Percentiles rank a stretch among this genome's conserved stretches.
These are phyloP conservation scores for Agrotis exclamationis DNA, from an alignment of 2,888 invertebrate genomes.

Conservation along the genomic window DNA sequence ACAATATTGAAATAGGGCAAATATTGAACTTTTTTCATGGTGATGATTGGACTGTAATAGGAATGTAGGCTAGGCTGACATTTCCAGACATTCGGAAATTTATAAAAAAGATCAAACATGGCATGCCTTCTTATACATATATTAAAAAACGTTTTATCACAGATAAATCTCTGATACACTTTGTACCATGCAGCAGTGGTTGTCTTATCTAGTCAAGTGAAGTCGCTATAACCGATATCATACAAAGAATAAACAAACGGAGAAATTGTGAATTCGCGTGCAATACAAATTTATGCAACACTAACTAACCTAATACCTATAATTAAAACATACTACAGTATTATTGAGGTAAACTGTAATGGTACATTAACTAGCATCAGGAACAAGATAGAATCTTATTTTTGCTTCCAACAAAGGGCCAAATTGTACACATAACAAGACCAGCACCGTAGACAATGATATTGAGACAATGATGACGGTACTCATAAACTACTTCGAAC, in stretches of 20 bases:
- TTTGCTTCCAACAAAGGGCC: neutral
- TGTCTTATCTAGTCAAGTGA: constrained; percentile 3
- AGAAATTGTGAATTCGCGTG: constrained; percentile 4
- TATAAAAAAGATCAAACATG: neutral
- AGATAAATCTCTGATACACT: constrained; percentile 24
- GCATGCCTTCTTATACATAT: neutral
- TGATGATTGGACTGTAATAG: neutral
- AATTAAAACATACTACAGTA: neutral
- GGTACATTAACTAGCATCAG: constrained; percentile 4
- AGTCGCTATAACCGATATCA: constrained; percentile 3
- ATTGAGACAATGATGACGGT: neutral
- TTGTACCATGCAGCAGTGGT: constrained; percentile 16
- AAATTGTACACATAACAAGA: neutral
- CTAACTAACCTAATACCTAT: constrained; percentile 20
- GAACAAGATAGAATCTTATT: constrained; percentile 4
- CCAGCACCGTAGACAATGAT: neutral
- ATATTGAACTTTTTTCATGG: neutral
- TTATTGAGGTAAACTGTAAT: constrained; percentile 1
- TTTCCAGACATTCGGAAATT: neutral
- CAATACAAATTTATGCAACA: constrained; percentile 17
- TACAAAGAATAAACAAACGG: constrained; percentile 6
- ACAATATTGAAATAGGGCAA: neutral
- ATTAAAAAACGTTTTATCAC: constrained; percentile 43
- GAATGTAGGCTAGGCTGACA: neutral
- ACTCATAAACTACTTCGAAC: neutral